Percentiles rank a stretch among this genome's conserved stretches.
These are phyloP conservation scores for Ectemnius continuus DNA, from an alignment of 2,888 invertebrate species.

Conservation along the genomic window DNA sequence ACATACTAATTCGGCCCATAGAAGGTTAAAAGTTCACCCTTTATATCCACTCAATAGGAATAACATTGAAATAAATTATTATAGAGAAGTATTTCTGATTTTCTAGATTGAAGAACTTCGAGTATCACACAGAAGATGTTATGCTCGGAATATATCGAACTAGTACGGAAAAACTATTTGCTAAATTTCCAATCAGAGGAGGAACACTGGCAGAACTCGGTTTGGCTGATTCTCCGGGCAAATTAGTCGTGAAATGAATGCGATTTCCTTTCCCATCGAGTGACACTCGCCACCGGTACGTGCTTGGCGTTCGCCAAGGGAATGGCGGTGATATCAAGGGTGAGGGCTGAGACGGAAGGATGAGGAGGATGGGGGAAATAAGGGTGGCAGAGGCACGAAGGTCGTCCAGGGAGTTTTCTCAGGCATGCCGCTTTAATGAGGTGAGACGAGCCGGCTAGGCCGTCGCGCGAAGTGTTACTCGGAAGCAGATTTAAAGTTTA, in stretches of 20 bases:
- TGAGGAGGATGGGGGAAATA: neutral
- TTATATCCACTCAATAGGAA: no score
- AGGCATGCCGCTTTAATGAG: slow-evolving; percentile 53
- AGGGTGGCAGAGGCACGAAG: slow-evolving; percentile 15
- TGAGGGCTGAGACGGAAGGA: neutral
- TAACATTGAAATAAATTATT: no score
- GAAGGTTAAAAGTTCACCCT: no score
- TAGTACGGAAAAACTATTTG: no score
- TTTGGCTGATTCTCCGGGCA: slow-evolving; percentile 54
- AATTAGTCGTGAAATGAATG: slow-evolving; percentile 66
- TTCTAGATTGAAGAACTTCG: no score
- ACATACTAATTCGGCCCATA: no score
- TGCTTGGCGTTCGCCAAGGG: slow-evolving; percentile 16
- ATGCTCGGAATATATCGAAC: no score
- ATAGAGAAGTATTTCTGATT: no score
- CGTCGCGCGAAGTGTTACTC: slow-evolving; percentile 67
- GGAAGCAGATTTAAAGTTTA: slow-evolving; percentile 75
- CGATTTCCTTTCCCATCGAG: slow-evolving; percentile 56
- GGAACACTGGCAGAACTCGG: slow-evolving; percentile 25
- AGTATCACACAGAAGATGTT: no score
- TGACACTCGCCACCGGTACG: slow-evolving; percentile 41
- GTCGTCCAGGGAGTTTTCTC: slow-evolving; percentile 31
- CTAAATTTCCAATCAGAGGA: no score
- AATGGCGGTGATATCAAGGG: neutral
- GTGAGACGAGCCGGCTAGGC: slow-evolving; percentile 43